A percentile compares a stretch with the other conserved stretches of the same genome.
Conservation (phyloP, 64 coral and sea anemone species). For the Catalaphyllia jardinei region DNA sequence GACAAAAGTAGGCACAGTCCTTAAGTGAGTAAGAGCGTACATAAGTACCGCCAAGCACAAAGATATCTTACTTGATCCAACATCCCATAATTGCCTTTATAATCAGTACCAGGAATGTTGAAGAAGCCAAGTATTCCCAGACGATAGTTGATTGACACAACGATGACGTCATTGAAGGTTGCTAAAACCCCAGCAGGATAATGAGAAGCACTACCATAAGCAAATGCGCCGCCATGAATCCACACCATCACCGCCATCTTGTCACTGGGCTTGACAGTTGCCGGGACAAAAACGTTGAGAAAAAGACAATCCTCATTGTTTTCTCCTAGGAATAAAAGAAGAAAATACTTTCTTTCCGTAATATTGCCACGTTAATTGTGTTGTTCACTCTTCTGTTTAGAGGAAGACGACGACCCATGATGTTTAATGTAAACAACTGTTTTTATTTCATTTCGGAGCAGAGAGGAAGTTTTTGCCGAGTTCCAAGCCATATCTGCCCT, state of each 20-base stretch:
- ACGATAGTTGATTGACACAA: conserved; percentile 56
- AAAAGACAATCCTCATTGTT: conserved; percentile 41
- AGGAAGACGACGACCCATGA: no score
- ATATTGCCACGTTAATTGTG: neutral
- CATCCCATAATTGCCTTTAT: conserved; percentile 59
- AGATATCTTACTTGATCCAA: conserved; percentile 37
- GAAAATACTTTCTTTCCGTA: neutral
- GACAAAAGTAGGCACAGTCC: no score
- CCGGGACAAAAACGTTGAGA: conserved; percentile 42
- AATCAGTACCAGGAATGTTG: conserved; percentile 45
- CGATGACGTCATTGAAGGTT: conserved; percentile 44
- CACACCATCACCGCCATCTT: conserved; percentile 43
- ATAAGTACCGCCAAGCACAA: no score
- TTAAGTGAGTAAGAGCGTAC: no score
- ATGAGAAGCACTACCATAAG: neutral
- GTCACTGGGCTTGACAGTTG: neutral
- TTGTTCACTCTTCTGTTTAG: neutral
- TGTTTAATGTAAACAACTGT: no score
- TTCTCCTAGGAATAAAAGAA: neutral
- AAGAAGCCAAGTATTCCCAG: conserved; percentile 55
- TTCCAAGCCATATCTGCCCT: no score
- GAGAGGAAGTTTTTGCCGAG: no score
- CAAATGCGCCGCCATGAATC: conserved; percentile 53
- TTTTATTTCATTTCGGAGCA: no score
- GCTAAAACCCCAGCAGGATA: conserved; percentile 29